These are phyloP conservation scores for Whitmania pigra DNA, from an alignment of 1,140 invertebrate species.

Conservation along the genomic window DNA sequence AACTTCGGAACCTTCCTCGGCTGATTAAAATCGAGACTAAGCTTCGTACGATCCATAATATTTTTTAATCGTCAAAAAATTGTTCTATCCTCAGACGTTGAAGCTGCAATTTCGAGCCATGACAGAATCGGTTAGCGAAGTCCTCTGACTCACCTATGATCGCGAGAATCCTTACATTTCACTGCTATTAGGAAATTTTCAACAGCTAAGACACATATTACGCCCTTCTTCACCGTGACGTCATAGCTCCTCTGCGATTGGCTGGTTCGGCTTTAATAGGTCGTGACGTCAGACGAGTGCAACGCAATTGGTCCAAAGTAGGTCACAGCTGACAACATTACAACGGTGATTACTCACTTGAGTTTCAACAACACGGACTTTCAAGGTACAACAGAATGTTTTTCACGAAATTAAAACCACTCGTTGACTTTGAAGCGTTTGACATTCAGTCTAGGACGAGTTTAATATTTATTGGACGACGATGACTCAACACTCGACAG, in stretches of 20 bases:
- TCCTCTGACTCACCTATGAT: too few species aligned
- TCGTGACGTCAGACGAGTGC: constrained; percentile 8
- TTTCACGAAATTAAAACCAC: too few species aligned
- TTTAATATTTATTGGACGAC: too few species aligned
- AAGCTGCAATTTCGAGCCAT: not conserved
- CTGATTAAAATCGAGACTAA: constrained; percentile 8
- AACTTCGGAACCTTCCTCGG: constrained; percentile 5
- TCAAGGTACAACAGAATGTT: too few species aligned
- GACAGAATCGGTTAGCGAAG: too few species aligned
- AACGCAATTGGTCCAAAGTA: not conserved
- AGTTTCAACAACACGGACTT: constrained; percentile 2
- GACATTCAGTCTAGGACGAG: too few species aligned
- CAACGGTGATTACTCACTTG: not conserved
- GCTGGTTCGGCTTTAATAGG: not conserved
- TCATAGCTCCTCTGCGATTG: not conserved
- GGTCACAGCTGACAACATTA: constrained; percentile 5
- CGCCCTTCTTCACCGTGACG: constrained; percentile 4
- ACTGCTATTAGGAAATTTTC: not conserved
- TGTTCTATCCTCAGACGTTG: not conserved
- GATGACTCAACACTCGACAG: too few species aligned
- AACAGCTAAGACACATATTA: constrained; percentile 10
- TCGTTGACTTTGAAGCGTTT: too few species aligned
- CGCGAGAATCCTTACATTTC: too few species aligned
- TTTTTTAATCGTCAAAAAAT: constrained; percentile 1
- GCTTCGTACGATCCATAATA: constrained; percentile 5